Evolutionary conservation across 2,888 invertebrate genomes (phyloP), one percentile per base, ranked within the genome.

Genomic region (Sesia apiformis): DNA sequence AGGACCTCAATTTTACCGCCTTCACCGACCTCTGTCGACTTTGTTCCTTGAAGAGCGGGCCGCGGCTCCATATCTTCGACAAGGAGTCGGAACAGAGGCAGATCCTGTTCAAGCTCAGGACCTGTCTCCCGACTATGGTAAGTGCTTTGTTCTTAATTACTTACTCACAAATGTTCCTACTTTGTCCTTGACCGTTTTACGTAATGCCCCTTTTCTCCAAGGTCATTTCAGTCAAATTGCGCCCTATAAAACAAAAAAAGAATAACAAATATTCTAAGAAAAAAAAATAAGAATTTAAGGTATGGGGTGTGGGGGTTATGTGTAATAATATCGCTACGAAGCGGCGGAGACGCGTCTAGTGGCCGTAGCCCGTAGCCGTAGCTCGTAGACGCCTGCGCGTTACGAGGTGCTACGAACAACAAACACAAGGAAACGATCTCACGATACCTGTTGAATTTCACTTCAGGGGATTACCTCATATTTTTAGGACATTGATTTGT

Each of bases 71-170:
- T 76, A 92, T 93, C 72, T 93, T 93, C 76, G 93, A 93, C 73
- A 93, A 93, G 76, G 93, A 93, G 76, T 92, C 93, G 54, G 93
- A 93, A 74, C 93, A 93, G 76, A 86, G 93, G 65, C 93, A 93
- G 81, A 85, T 93, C 63, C 85, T 93, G 57, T 93, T 93, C 76
- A 94, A 94, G 76, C 90, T 94, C 72, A 90, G 93, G 71, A 92
- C 93, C 66, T 91, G 93, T 70, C 86, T 93, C 75, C 93, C 93
- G 57, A 91, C 92, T 76, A 92, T 92, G 90, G 93, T 93, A 80
- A 92, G 92, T 90, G 61, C 57, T 58, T 60, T 39, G 38, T 50
- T 39, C 50, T 46, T 4, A 46, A 46, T 23, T n/a, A 4, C 8
- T n/a, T 5, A 4, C 46, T 23, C 23, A 23, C 5, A 23, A 46